These are phyloP conservation scores for Acipenser oxyrinchus DNA, from an alignment of 2,797 vertebrate genomes.

Conservation along the genomic window DNA sequence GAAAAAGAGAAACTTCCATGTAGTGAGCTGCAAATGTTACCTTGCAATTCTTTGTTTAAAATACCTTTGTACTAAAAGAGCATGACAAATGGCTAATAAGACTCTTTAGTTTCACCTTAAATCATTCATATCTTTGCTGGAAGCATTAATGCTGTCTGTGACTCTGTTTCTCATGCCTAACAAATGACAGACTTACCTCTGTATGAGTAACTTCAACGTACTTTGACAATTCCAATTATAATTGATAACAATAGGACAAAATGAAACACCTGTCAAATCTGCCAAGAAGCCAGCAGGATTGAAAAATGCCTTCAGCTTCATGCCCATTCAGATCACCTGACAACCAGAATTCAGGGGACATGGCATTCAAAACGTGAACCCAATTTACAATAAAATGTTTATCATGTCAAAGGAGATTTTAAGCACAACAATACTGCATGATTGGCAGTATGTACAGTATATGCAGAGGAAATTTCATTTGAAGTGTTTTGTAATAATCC, in stretches of 20 bases:
- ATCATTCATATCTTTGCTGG: no score
- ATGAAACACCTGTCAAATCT: not conserved
- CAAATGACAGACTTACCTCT: no score
- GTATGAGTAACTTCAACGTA: no score
- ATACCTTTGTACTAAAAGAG: no score
- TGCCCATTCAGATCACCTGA: not conserved
- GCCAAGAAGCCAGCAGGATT: not conserved
- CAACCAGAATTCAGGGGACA: not conserved
- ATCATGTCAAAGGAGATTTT: not conserved
- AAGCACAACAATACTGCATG: not conserved
- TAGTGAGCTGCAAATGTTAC: not conserved
- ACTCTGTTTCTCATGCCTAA: no score
- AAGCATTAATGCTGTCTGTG: no score
- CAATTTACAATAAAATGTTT: not conserved
- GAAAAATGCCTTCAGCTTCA: not conserved
- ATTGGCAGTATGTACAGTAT: no score
- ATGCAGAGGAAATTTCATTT: no score
- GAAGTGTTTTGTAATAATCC: no score
- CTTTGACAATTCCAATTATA: not conserved
- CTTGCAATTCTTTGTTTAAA: no score
- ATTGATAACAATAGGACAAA: not conserved
- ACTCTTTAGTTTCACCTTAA: no score
- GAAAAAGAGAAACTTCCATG: constrained; percentile 9
- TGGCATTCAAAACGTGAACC: not conserved
- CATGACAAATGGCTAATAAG: no score